A percentile compares a stretch with the other conserved stretches of the same genome.
Conservation (phyloP, 2,113 vertebrate genomes). For the Sardina pilchardus region DNA sequence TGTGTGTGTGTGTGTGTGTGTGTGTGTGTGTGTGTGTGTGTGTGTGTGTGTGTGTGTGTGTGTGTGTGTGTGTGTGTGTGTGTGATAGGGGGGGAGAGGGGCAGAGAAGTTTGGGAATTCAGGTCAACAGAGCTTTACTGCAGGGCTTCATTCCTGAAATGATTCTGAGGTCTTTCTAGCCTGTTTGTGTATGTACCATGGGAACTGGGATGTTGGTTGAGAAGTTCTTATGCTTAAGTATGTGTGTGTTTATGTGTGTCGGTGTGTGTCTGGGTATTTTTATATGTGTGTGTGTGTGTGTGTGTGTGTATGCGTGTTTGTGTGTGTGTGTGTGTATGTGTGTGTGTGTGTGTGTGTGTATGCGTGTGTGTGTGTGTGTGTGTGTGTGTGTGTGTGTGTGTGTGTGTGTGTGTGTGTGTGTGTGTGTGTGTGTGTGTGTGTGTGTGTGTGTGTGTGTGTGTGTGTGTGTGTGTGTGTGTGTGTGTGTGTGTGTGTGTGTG, state of each 20-base stretch:
- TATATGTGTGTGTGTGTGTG: no score
- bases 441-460: not conserved
- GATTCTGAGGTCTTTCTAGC: not conserved
- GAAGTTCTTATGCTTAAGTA: no score
- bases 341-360: not conserved
- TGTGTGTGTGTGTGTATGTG: not conserved
- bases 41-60: slow-evolving; percentile 2
- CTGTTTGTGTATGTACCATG: no score
- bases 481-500: not conserved
- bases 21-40: not conserved
- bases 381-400: not conserved
- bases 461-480: not conserved
- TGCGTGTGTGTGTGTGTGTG: not conserved
- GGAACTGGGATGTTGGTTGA: no score
- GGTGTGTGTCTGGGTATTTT: no score
- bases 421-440: not conserved
- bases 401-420: no score
- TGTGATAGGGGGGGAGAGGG: not conserved
- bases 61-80: slow-evolving; percentile 5
- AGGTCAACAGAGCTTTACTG: not conserved
- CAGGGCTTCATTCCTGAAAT: not conserved
- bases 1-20: slow-evolving; percentile 12
- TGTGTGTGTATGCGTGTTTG: no score
- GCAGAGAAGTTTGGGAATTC: slow-evolving; percentile 14
- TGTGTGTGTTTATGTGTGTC: no score